These are phyloP conservation scores for Falco biarmicus DNA, from an alignment of 2,797 vertebrate genomes.

Conservation along the genomic window DNA sequence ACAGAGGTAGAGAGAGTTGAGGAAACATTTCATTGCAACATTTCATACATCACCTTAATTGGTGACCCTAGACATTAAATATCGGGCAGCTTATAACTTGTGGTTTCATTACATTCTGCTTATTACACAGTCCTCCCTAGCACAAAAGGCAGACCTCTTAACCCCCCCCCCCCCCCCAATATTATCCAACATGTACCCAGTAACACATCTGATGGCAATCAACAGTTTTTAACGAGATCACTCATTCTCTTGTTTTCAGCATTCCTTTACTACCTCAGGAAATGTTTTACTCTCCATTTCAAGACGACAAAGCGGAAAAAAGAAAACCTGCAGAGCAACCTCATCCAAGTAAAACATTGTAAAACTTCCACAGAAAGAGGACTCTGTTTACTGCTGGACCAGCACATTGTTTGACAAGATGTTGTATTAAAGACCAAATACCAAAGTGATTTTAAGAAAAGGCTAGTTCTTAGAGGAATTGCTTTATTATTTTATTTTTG, in stretches of 20 bases:
- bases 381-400: neutral
- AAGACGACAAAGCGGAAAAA: neutral
- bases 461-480: neutral
- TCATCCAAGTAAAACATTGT: neutral
- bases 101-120: neutral
- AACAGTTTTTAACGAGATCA: neutral
- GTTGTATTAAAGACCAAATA: neutral
- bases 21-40: neutral
- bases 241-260: neutral
- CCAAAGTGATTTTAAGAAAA: neutral
- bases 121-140: neutral
- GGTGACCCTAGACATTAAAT: neutral
- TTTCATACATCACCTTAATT: neutral
- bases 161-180: neutral
- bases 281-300: slow-evolving; percentile 9
- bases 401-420: neutral
- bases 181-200: neutral
- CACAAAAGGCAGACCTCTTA: neutral
- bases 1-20: neutral
- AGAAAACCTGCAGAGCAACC: neutral
- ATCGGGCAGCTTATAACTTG: neutral
- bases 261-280: neutral
- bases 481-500: neutral
- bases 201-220: neutral
- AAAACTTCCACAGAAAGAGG: neutral